Evolutionary conservation across 2,797 vertebrate genomes (phyloP).

Genomic region (Gambelia wislizenii): DNA sequence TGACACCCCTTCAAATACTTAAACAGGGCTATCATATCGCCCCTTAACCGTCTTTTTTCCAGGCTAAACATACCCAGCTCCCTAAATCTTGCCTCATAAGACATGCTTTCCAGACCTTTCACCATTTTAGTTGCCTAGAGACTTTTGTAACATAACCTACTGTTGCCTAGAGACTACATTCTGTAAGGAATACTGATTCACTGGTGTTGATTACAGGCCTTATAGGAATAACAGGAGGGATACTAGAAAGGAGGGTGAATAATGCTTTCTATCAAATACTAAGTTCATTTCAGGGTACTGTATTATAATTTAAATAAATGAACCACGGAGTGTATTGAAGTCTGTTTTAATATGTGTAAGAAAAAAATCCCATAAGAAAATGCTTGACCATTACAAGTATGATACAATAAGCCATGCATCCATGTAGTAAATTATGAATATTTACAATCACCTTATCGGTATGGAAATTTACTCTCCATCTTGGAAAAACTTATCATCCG

Average conservation of each 20-base stretch:
- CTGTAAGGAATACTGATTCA: not conserved
- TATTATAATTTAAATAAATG: not conserved
- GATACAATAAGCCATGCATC: not conserved
- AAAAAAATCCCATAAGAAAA: not conserved
- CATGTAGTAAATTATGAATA: not conserved
- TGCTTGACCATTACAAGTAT: not conserved
- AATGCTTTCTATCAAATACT: not conserved
- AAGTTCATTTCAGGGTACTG: not conserved
- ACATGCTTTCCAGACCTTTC: no score
- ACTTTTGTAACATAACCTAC: not conserved
- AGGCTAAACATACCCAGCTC: no score
- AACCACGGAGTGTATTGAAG: not conserved
- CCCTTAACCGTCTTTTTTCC: no score
- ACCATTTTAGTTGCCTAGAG: no score
- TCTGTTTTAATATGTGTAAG: not conserved
- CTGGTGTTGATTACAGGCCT: not conserved
- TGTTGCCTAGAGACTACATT: not conserved
- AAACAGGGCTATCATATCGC: no score
- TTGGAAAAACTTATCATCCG: no score
- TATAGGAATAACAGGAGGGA: not conserved
- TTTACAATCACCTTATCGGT: not conserved
- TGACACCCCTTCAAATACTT: no score
- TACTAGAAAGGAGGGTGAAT: not conserved
- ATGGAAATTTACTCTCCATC: not conserved
- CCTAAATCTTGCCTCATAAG: no score